Conservation (phyloP, 2,113 vertebrate species). For the Cathartes aura region DNA sequence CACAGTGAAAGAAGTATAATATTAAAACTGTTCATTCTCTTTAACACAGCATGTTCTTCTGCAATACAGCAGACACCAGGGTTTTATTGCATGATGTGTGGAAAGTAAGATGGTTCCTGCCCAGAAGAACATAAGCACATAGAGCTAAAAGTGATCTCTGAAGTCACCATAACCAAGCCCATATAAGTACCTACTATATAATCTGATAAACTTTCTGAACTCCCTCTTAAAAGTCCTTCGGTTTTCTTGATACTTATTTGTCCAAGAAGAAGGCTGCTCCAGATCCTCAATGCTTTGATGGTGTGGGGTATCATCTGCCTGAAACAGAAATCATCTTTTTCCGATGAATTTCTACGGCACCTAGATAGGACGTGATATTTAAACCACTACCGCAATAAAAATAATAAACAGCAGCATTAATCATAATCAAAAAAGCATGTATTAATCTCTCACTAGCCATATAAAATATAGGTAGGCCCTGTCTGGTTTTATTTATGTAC, state of each 20-base stretch:
- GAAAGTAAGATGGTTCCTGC: not conserved
- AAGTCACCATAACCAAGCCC: not conserved
- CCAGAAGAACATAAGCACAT: not conserved
- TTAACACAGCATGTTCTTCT: not conserved
- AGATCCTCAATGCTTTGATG: rapidly evolving
- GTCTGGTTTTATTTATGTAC: conserved; percentile 51
- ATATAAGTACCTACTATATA: not conserved
- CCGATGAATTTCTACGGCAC: not conserved
- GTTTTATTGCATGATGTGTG: not conserved
- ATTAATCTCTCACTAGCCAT: conserved; percentile 17
- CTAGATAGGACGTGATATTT: not conserved
- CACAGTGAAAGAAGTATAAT: not conserved
- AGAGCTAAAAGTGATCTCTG: not conserved
- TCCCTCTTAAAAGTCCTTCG: not conserved
- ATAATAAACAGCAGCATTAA: conserved; percentile 47
- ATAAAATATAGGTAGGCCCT: conserved; percentile 38
- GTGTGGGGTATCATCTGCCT: not conserved
- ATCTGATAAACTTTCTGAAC: not conserved
- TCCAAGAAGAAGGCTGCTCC: not conserved
- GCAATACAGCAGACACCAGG: not conserved
- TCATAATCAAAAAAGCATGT: conserved; percentile 49
- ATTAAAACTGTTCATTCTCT: not conserved
- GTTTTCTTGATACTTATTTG: not conserved
- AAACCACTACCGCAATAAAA: conserved; percentile 42
- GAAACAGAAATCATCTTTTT: not conserved